Conservation (phyloP, 2,113 vertebrate genomes). For the Haliaeetus leucogaster region DNA sequence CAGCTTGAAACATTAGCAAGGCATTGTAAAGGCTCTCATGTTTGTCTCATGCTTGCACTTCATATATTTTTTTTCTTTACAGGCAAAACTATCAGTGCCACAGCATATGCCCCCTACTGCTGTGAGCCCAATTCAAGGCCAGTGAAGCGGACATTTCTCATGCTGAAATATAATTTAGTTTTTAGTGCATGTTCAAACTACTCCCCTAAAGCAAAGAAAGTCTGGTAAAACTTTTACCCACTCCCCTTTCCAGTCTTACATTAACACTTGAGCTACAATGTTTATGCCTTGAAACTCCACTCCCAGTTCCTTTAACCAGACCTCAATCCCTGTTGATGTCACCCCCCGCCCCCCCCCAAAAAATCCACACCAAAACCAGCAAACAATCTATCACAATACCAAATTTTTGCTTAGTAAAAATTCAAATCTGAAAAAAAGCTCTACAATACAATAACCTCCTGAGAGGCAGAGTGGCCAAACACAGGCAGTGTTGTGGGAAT, state of each 20-base stretch:
- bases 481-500: background rate
- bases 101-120: background rate
- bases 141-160: background rate
- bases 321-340: background rate
- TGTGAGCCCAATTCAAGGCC: background rate
- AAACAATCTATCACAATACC: background rate
- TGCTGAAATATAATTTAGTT: background rate
- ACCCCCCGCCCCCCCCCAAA: background rate
- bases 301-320: background rate
- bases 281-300: background rate
- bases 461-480: background rate
- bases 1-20: background rate
- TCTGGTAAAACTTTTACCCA: background rate
- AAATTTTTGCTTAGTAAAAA: background rate
- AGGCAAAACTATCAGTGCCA: background rate
- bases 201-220: slow-evolving; percentile 1
- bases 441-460: background rate
- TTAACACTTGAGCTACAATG: background rate
- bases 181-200: background rate
- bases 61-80: background rate
- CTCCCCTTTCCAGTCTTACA: background rate
- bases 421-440: background rate
- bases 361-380: background rate
- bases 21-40: background rate
- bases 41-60: background rate